phyloP scores from a whole-genome alignment of 2,797 vertebrate genomes.

The Chloroceryle inda region DNA sequence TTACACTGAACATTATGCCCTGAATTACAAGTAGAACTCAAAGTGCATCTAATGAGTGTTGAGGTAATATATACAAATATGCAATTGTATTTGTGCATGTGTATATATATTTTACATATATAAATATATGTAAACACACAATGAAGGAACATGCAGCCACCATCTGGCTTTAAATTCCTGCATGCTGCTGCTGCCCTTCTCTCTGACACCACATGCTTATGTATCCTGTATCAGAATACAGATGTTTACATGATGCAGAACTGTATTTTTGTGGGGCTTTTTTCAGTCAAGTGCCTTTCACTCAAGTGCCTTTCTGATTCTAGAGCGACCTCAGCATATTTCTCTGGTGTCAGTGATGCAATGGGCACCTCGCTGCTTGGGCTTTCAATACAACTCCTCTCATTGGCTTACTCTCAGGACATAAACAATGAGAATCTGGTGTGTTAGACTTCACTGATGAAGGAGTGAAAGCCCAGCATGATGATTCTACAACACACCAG shows the following conservation, averaged over 20 bases:
- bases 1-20: not conserved
- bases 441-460: not conserved
- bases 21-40: not conserved
- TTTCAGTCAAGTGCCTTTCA: not conserved
- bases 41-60: not conserved
- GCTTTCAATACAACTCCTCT: not conserved
- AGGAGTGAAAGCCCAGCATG: not conserved
- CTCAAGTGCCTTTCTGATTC: not conserved
- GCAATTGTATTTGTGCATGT: not conserved
- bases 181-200: not conserved
- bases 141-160: not conserved
- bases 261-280: not conserved
- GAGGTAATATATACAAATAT: not conserved
- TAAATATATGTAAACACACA: not conserved
- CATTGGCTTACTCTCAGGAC: not conserved
- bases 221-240: not conserved
- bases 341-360: not conserved
- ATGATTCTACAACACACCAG: not conserved
- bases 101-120: not conserved
- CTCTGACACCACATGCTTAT: not conserved
- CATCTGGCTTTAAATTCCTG: not conserved
- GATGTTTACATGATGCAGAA: not conserved
- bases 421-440: not conserved
- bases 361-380: accelerated
- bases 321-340: not conserved